phyloP scores from a whole-genome alignment of 1,140 invertebrate species.

The Penaeus japonicus region DNA sequence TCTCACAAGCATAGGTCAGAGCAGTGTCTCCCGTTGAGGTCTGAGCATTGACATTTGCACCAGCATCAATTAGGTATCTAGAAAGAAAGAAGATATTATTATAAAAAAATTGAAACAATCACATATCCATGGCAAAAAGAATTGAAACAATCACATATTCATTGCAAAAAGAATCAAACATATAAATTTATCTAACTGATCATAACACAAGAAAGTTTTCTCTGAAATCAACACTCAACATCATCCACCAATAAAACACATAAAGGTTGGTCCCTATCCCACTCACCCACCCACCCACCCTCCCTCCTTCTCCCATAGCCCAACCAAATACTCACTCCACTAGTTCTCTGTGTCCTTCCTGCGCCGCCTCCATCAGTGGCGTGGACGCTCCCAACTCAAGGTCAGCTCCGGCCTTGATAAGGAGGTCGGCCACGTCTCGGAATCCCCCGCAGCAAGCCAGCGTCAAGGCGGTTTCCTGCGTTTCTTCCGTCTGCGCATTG shows the following conservation, averaged over 20 bases:
- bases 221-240: no score
- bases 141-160: no score
- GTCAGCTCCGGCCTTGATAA: slow-evolving; percentile 94
- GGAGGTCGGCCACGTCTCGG: slow-evolving; percentile 95
- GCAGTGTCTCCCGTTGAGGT: slow-evolving; percentile 95
- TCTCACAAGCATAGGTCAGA: slow-evolving; percentile 96
- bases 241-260: no score
- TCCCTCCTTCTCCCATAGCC: no score
- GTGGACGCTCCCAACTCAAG: slow-evolving; percentile 95
- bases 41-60: slow-evolving; percentile 90
- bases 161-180: slow-evolving; percentile 41
- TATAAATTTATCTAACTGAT: no score
- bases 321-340: slow-evolving; percentile 71
- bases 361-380: slow-evolving; percentile 97
- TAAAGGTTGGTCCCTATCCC: no score
- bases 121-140: no score
- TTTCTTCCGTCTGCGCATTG: slow-evolving; percentile 98
- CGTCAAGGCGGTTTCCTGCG: slow-evolving; percentile 96
- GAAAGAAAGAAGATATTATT: background rate
- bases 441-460: slow-evolving; percentile 97
- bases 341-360: slow-evolving; percentile 95
- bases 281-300: no score
- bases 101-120: slow-evolving; percentile 56
- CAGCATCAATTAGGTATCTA: slow-evolving; percentile 79
- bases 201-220: no score